Percentiles rank a stretch among this genome's conserved stretches.
Evolutionary conservation across 2,888 invertebrate genomes (phyloP).

Genomic region (Lepidocyrtoides sp.): DNA sequence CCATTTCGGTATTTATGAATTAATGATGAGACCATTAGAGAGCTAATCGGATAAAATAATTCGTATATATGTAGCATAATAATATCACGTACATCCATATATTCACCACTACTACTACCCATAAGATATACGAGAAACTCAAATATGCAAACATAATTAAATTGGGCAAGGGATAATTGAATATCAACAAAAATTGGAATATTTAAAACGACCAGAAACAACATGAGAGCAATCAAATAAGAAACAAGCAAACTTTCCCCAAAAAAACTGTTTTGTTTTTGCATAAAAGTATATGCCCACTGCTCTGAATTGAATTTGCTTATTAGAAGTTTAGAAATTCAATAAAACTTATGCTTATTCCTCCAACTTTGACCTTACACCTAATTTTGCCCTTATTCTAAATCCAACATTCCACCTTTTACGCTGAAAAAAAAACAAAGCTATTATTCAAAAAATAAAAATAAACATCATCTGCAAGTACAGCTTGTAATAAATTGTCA

Average conservation of each 20-base stretch:
- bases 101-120: neutral
- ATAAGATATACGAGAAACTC: neutral
- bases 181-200: slow-evolving; percentile 29
- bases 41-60: slow-evolving; percentile 72
- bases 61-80: slow-evolving; percentile 9
- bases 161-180: slow-evolving; percentile 59
- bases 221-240: neutral
- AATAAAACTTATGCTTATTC: too few relatives aligned
- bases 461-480: neutral
- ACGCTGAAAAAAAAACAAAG: neutral
- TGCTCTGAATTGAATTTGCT: too few relatives aligned
- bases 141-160: slow-evolving; percentile 58
- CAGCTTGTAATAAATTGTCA: neutral
- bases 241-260: neutral
- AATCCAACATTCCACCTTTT: neutral
- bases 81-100: slow-evolving; percentile 5
- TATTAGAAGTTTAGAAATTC: too few relatives aligned
- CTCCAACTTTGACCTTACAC: slow-evolving; percentile 21
- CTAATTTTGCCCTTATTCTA: neutral
- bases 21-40: slow-evolving; percentile 75
- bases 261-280: neutral
- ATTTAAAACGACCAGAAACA: neutral
- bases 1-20: slow-evolving; percentile 72
- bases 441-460: neutral
- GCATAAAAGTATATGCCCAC: neutral